Evolutionary conservation across 2,797 vertebrate species (phyloP).

Genomic region (Clarias fuscus): DNA sequence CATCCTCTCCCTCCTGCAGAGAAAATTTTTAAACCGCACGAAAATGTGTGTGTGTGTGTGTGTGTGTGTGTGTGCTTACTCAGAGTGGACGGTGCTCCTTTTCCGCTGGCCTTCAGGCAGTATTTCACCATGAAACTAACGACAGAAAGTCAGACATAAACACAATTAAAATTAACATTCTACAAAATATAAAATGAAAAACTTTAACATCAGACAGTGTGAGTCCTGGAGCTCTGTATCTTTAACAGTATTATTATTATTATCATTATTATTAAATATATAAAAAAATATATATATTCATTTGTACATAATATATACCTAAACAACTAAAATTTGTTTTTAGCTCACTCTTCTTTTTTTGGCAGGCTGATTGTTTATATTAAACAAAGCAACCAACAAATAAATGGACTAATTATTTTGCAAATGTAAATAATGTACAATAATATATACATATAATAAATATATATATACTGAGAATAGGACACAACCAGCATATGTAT

Average conservation of each 20-base stretch:
- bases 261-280: too few species aligned
- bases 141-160: conserved; percentile 1
- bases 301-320: background rate
- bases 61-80: conserved; percentile 72
- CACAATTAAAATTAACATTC: background rate
- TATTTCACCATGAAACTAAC: conserved; percentile 89
- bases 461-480: too few species aligned
- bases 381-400: too few species aligned
- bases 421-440: too few species aligned
- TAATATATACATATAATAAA: too few species aligned
- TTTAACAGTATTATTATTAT: too few species aligned
- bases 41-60: background rate
- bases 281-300: background rate
- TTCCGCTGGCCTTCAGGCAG: conserved; percentile 86
- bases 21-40: background rate
- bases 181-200: background rate
- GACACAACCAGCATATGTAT: too few species aligned
- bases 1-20: conserved; percentile 28
- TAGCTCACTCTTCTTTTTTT: too few species aligned
- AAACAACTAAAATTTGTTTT: too few species aligned
- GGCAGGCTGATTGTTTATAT: too few species aligned
- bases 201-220: background rate
- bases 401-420: too few species aligned
- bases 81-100: conserved; percentile 74
- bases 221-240: too few species aligned